These are phyloP conservation scores for Xiphias gladius DNA, from an alignment of 2,113 vertebrate species.

Conservation along the genomic window DNA sequence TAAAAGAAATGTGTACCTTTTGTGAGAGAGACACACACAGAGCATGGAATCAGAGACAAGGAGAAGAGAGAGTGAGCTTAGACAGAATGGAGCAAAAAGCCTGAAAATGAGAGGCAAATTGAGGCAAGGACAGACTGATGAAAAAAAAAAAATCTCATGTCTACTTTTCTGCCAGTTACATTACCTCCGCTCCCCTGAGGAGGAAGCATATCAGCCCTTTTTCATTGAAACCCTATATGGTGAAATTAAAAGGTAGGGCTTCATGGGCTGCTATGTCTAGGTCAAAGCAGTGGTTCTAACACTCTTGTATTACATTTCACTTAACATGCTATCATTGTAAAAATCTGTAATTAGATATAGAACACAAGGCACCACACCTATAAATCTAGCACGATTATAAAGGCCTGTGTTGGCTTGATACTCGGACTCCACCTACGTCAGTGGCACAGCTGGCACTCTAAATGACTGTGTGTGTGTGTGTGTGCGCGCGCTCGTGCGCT, in stretches of 20 bases:
- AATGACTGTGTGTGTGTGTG: not conserved
- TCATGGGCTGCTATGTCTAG: slow-evolving; percentile 55
- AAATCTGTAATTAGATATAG: slow-evolving; percentile 78
- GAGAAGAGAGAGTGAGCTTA: too few relatives aligned
- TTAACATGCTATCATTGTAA: slow-evolving; percentile 68
- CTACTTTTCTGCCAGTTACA: slow-evolving; percentile 36
- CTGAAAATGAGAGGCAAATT: slow-evolving; percentile 40
- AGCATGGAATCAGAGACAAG: slow-evolving; percentile 40
- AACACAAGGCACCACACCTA: slow-evolving; percentile 77
- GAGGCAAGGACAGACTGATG: slow-evolving; percentile 27
- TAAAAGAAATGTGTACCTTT: slow-evolving; percentile 55
- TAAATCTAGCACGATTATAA: slow-evolving; percentile 77
- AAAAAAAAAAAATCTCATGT: slow-evolving; percentile 31
- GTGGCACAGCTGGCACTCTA: slow-evolving; percentile 67
- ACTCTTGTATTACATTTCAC: slow-evolving; percentile 72
- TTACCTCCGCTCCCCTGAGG: slow-evolving; percentile 39
- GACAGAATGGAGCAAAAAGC: too few relatives aligned
- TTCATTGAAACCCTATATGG: slow-evolving; percentile 61
- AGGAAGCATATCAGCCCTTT: slow-evolving; percentile 37
- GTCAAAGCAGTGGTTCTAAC: slow-evolving; percentile 50
- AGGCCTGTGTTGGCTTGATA: slow-evolving; percentile 73
- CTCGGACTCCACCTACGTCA: slow-evolving; percentile 64
- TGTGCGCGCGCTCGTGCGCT: slow-evolving; percentile 35
- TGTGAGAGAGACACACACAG: not conserved
- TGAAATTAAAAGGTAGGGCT: slow-evolving; percentile 59